Evolutionary conservation across 2,888 invertebrate species (phyloP).

Genomic region (Eumerus sabulonum): DNA sequence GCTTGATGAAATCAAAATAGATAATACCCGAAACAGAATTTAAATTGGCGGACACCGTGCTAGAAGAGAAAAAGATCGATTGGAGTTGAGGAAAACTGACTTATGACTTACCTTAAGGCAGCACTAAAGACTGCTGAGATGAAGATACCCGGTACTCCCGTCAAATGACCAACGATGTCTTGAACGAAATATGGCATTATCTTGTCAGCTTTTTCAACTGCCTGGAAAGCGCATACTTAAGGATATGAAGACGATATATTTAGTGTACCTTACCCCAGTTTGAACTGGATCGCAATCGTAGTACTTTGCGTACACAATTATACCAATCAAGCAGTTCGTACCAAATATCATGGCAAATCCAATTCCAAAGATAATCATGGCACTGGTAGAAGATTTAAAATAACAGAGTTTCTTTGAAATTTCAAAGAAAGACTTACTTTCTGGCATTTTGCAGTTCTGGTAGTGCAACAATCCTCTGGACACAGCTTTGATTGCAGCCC

Average conservation of each 20-base stretch:
- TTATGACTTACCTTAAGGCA: slow-evolving; percentile 42
- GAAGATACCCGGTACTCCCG: slow-evolving; percentile 82
- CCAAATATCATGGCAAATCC: slow-evolving; percentile 81
- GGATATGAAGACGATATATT: slow-evolving; percentile 69
- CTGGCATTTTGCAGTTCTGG: slow-evolving; percentile 81
- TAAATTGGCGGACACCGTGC: slow-evolving; percentile 82
- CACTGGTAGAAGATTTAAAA: slow-evolving; percentile 73
- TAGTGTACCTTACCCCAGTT: slow-evolving; percentile 75
- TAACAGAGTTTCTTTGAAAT: not conserved
- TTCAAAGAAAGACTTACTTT: slow-evolving; percentile 69
- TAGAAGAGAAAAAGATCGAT: slow-evolving; percentile 67
- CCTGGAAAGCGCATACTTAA: slow-evolving; percentile 79
- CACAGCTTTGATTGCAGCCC: slow-evolving; percentile 86
- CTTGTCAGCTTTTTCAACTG: slow-evolving; percentile 79
- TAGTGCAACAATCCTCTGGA: slow-evolving; percentile 84
- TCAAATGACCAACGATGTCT: slow-evolving; percentile 80
- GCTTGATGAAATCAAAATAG: slow-evolving; percentile 81
- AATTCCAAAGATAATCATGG: slow-evolving; percentile 80
- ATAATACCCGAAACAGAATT: slow-evolving; percentile 81
- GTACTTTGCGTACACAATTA: slow-evolving; percentile 81
- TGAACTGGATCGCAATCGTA: slow-evolving; percentile 82
- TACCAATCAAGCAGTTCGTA: slow-evolving; percentile 82
- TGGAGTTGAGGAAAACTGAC: too few species aligned
- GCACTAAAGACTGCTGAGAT: slow-evolving; percentile 77
- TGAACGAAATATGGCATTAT: slow-evolving; percentile 81